Percentiles rank a stretch among this genome's conserved stretches.
These are phyloP conservation scores for Eurystomus glaucurus DNA, from an alignment of 2,797 vertebrate species.

Conservation along the genomic window DNA sequence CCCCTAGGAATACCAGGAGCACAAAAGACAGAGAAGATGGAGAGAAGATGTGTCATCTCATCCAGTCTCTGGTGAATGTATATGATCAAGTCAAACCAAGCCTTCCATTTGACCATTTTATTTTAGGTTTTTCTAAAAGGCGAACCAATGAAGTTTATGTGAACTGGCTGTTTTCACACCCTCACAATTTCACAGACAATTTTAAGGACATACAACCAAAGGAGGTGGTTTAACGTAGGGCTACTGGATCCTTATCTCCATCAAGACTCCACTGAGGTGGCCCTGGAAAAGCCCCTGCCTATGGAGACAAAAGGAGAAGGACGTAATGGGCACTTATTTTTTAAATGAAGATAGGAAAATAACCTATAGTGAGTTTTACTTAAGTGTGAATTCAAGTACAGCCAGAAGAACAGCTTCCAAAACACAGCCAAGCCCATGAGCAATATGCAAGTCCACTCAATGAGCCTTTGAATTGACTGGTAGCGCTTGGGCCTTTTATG, in stretches of 20 bases:
- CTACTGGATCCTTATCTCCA: not conserved
- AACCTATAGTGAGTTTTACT: not conserved
- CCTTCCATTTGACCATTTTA: not conserved
- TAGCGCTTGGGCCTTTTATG: not conserved
- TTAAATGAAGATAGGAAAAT: not conserved
- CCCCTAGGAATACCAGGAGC: not conserved
- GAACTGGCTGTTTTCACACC: not conserved
- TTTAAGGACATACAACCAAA: not conserved
- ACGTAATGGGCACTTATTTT: not conserved
- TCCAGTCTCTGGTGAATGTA: not conserved
- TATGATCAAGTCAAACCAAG: not conserved
- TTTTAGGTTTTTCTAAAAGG: not conserved
- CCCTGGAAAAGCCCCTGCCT: not conserved
- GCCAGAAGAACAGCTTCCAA: slow-evolving; percentile 6
- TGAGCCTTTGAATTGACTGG: not conserved
- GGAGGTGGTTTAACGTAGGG: not conserved
- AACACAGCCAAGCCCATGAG: not conserved
- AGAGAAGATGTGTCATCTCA: not conserved
- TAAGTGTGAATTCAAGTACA: not conserved
- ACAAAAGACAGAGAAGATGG: not conserved
- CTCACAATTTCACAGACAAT: not conserved
- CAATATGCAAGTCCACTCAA: not conserved
- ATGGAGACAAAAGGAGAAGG: not conserved
- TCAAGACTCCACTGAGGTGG: not conserved
- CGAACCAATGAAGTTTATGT: not conserved